Evolutionary conservation across 2,797 vertebrate genomes (phyloP).

Genomic region (Champsocephalus esox): DNA sequence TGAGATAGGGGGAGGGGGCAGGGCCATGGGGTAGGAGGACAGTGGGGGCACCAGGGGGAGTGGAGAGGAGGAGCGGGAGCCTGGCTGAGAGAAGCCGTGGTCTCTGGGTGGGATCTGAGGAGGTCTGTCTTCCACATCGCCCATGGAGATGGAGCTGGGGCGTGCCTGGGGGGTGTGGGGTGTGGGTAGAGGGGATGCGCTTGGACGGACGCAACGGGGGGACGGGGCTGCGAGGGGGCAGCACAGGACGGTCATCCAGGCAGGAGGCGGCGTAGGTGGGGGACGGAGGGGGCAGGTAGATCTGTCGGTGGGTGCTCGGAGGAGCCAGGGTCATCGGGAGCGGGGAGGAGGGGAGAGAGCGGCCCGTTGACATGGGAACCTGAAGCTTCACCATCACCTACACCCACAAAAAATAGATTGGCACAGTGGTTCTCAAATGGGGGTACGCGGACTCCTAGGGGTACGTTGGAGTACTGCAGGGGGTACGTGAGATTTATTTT

Average conservation of each 20-base stretch:
- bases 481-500: too few species aligned
- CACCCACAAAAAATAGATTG: background rate
- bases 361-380: constrained; percentile 86
- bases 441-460: too few species aligned
- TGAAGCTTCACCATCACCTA: constrained; percentile 93
- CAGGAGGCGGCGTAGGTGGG: constrained; percentile 77
- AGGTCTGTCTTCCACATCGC: constrained; percentile 85
- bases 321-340: constrained; percentile 81
- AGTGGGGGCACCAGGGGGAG: constrained; percentile 78
- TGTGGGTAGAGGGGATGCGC: constrained; percentile 53
- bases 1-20: constrained; percentile 81
- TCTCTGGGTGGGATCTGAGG: constrained; percentile 94
- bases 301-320: constrained; percentile 80
- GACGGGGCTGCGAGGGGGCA: constrained; percentile 92
- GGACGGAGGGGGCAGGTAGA: constrained; percentile 80
- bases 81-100: constrained; percentile 90
- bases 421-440: too few species aligned
- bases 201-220: constrained; percentile 89
- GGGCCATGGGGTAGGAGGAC: constrained; percentile 49
- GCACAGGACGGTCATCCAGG: constrained; percentile 89
- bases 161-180: constrained; percentile 57
- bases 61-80: constrained; percentile 93
- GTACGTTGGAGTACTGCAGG: too few species aligned
- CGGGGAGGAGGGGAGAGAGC: constrained; percentile 82
- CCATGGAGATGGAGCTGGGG: constrained; percentile 87